Evolutionary conservation across 2,888 invertebrate species (phyloP).

Genomic region (Diplolepis rosae): DNA sequence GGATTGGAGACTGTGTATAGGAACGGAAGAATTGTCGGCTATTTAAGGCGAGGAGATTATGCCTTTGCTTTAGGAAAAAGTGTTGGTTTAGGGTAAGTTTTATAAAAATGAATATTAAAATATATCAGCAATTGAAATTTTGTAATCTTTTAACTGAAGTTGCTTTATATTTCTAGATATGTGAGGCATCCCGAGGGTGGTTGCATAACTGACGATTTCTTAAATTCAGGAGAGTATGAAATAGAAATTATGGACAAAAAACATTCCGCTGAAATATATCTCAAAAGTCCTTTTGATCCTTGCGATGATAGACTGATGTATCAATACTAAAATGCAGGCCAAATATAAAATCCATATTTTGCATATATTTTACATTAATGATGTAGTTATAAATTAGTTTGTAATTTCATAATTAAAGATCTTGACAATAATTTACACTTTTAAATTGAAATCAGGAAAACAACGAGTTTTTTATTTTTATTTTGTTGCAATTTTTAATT

Average conservation of each 20-base stretch:
- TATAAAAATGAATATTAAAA: constrained; percentile 64
- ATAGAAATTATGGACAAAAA: constrained; percentile 87
- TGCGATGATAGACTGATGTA: constrained; percentile 84
- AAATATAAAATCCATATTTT: not conserved
- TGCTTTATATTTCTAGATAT: constrained; percentile 70
- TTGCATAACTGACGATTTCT: constrained; percentile 79
- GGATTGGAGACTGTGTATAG: constrained; percentile 91
- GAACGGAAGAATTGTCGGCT: constrained; percentile 85
- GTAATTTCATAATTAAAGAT: constrained; percentile 3
- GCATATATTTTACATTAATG: not conserved
- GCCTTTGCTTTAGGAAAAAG: constrained; percentile 78
- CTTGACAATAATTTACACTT: not conserved
- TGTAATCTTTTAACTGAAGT: not conserved
- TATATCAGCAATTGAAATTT: too few relatives aligned
- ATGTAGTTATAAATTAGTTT: constrained; percentile 1
- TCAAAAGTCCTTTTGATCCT: constrained; percentile 89
- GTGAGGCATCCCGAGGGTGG: constrained; percentile 77
- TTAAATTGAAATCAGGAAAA: not conserved
- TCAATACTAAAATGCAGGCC: constrained; percentile 53
- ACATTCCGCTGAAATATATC: constrained; percentile 81
- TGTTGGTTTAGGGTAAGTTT: constrained; percentile 79
- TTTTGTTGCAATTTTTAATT: not conserved
- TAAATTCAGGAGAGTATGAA: constrained; percentile 84
- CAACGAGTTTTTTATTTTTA: not conserved
- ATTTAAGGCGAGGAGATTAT: constrained; percentile 87